Percentiles rank a stretch among this genome's conserved stretches.
Evolutionary conservation across 2,888 invertebrate species (phyloP).

Genomic region (Cacoxenus indagator): DNA sequence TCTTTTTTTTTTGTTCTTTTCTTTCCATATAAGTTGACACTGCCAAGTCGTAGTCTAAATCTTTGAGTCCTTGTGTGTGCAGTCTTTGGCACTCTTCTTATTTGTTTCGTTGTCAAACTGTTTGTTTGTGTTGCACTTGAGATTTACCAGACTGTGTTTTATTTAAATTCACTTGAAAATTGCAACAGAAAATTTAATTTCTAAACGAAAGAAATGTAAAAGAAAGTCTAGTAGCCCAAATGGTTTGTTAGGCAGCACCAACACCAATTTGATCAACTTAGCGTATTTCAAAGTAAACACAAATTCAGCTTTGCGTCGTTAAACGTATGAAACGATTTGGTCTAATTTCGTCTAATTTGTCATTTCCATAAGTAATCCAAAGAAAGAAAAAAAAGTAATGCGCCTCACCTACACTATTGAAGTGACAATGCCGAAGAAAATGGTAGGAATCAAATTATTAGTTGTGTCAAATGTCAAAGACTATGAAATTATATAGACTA

Average conservation of each 20-base stretch:
- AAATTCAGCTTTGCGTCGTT: not conserved
- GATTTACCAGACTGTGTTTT: not conserved
- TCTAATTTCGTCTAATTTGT: conserved; percentile 7
- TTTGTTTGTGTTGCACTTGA: not conserved
- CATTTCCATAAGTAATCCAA: not conserved
- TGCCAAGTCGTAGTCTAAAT: not conserved
- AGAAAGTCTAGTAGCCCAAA: not conserved
- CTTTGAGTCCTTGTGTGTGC: not conserved
- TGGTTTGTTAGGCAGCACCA: too few species aligned
- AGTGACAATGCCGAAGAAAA: too few species aligned
- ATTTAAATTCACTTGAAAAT: not conserved
- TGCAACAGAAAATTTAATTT: not conserved
- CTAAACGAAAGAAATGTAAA: not conserved
- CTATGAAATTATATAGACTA: too few species aligned
- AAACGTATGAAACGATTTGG: conserved; percentile 1
- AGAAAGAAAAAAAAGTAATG: not conserved
- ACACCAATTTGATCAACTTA: not conserved
- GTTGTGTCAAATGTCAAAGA: too few species aligned
- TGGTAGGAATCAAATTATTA: too few species aligned
- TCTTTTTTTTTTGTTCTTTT: not conserved
- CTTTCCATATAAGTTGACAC: not conserved
- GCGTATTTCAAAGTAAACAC: not conserved
- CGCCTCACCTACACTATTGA: too few species aligned
- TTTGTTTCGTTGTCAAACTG: not conserved
- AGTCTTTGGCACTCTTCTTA: not conserved